Base-by-base conservation (phyloP, 2,888 invertebrate genomes). In the Plebejus melissa region DNA sequence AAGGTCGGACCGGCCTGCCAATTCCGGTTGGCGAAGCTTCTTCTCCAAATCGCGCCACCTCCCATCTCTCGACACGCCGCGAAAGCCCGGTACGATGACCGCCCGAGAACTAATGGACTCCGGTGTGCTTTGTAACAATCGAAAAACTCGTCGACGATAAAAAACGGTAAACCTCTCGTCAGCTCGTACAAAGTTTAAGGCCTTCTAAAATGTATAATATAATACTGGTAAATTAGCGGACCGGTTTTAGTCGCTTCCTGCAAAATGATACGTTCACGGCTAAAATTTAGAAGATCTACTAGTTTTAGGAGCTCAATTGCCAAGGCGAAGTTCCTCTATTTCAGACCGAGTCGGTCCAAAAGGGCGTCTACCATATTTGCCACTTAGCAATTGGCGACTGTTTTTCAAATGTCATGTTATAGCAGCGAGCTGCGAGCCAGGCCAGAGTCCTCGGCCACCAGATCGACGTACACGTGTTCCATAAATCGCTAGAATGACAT, bases 21-120 rank as follows among this genome's bases (percentile, higher is more conserved):
- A 54, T 72, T 54, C 72, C 72, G 54, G 72, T 54, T 50, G 72
- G 32, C 72, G 28, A 46, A 46, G 28, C 46, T 46, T 28, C 28
- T 72, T 16, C 28, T 54, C 50, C 13, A 22, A 50, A 50, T 46
- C 41, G 22, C 28, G 46, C 11, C 72, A 32, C 28, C 11, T 72
- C 32, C 16, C 11, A 71, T 46, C 22, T 60, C 28, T 60, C 58
- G 22, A 7, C 28, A 41, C 71, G 72, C 46, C 54, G 28, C 46
- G 50, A 32, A 22, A 32, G 32, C 72, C 32, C 28, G 50, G 72
- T 32, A 72, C 54, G 16, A 54, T 72, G 72, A 54, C 72, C 72
- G 72, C 7, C 32, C 28, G 1, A 54, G 28, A 41, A 7, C 41
- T 41, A 41, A 22, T 46, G 22, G 22, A 22, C 46, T 71, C 22